phyloP scores from a whole-genome alignment of 1,140 invertebrate species.

The Leptonema lineaticorne region DNA sequence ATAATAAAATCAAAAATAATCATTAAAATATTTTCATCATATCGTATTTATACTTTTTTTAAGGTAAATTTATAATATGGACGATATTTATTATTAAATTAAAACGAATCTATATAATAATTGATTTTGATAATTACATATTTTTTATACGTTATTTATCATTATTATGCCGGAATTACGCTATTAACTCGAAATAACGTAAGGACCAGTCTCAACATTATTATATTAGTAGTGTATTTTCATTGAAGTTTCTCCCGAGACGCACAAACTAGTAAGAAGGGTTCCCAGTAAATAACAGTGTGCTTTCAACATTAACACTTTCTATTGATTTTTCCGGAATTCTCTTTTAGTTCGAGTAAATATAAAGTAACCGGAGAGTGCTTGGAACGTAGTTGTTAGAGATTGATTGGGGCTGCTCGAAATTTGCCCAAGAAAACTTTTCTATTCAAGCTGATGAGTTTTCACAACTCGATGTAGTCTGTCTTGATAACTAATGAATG shows the following conservation, averaged over 20 bases:
- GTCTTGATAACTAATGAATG: slow-evolving; percentile 1
- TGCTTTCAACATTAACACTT: slow-evolving; percentile 25
- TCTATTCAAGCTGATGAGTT: slow-evolving; percentile 23
- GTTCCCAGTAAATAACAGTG: slow-evolving; percentile 6
- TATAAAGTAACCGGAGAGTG: slow-evolving; percentile 13
- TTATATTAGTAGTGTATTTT: not conserved
- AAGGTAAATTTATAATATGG: too few relatives aligned
- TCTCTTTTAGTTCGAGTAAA: slow-evolving; percentile 18
- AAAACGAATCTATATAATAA: too few relatives aligned
- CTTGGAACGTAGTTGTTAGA: not conserved
- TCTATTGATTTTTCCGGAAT: slow-evolving; percentile 29
- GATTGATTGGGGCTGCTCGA: slow-evolving; percentile 23
- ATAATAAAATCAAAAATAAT: too few relatives aligned
- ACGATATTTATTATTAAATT: too few relatives aligned
- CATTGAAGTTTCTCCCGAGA: slow-evolving; percentile 3
- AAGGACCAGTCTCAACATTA: too few relatives aligned
- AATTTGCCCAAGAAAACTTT: slow-evolving; percentile 21
- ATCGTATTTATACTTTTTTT: too few relatives aligned
- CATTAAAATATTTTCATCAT: too few relatives aligned
- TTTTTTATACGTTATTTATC: too few relatives aligned
- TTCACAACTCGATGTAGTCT: slow-evolving; percentile 9
- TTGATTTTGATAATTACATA: too few relatives aligned
- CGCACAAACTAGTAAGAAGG: not conserved
- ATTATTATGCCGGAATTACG: too few relatives aligned
- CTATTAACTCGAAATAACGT: too few relatives aligned